Evolutionary conservation across 2,113 vertebrate species (phyloP).

Genomic region (Excalfactoria chinensis): DNA sequence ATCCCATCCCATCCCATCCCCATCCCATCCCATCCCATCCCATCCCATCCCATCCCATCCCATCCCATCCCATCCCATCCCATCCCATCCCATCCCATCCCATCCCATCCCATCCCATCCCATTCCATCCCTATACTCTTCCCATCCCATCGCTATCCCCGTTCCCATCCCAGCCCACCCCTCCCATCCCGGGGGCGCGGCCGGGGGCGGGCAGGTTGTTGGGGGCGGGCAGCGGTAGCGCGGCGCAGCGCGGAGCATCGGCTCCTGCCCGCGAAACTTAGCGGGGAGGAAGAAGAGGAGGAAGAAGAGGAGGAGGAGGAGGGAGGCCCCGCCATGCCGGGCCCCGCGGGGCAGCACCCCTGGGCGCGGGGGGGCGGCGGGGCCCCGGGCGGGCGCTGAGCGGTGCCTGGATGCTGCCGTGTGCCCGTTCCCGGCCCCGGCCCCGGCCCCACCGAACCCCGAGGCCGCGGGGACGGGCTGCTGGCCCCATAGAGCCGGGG

Average conservation of each 20-base stretch:
- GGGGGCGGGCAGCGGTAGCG: not conserved
- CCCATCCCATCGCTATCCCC: too few relatives aligned
- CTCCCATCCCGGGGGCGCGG: not conserved
- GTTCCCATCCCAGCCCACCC: too few relatives aligned
- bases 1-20: not conserved
- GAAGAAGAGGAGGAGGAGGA: too few relatives aligned
- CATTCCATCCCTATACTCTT: too few relatives aligned
- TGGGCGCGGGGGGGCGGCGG: not conserved
- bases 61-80: too few relatives aligned
- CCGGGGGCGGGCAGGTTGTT: not conserved
- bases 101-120: too few relatives aligned
- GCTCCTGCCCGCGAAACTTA: not conserved
- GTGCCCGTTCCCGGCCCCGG: not conserved
- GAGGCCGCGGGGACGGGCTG: not conserved
- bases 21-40: not conserved
- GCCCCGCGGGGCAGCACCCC: not conserved
- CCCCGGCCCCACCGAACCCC: not conserved
- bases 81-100: too few relatives aligned
- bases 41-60: too few relatives aligned
- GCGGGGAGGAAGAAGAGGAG: not conserved
- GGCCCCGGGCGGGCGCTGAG: not conserved
- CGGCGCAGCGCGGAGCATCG: not conserved
- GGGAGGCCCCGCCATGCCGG: not conserved
- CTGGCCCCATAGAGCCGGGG: not conserved
- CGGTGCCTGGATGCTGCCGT: constrained; percentile 1